Conservation (phyloP, 2,888 invertebrate genomes). For the Metallyticus violacea region DNA sequence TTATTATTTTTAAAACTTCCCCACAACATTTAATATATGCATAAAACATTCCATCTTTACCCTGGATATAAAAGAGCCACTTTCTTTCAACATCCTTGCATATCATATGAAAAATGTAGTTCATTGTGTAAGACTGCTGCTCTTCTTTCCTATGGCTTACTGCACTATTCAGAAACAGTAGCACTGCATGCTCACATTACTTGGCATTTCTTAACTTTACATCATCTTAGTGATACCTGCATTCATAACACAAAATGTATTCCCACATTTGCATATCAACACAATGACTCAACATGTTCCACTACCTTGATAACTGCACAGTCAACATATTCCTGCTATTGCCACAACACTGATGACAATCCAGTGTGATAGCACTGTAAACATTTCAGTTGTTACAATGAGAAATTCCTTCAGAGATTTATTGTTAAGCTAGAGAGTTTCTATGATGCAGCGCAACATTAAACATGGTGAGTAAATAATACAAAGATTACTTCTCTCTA, state of each 20-base stretch:
- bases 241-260: neutral
- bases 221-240: no score
- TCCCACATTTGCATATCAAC: conserved; percentile 21
- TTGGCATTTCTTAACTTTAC: neutral
- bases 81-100: neutral
- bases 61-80: neutral
- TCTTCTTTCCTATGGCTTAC: no score
- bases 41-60: neutral
- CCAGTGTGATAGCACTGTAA: no score
- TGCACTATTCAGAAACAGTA: no score
- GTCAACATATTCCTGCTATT: neutral
- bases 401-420: no score
- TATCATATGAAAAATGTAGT: neutral
- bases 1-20: no score
- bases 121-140: neutral
- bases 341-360: no score
- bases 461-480: no score
- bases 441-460: no score
- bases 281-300: conserved; percentile 21
- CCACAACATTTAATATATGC: neutral
- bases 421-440: no score
- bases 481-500: no score
- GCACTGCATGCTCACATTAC: neutral
- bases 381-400: no score
- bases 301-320: neutral